Percentiles rank a stretch among this genome's conserved stretches.
These are phyloP conservation scores for Eretmochelys imbricata DNA, from an alignment of 2,113 vertebrate genomes.

Conservation along the genomic window DNA sequence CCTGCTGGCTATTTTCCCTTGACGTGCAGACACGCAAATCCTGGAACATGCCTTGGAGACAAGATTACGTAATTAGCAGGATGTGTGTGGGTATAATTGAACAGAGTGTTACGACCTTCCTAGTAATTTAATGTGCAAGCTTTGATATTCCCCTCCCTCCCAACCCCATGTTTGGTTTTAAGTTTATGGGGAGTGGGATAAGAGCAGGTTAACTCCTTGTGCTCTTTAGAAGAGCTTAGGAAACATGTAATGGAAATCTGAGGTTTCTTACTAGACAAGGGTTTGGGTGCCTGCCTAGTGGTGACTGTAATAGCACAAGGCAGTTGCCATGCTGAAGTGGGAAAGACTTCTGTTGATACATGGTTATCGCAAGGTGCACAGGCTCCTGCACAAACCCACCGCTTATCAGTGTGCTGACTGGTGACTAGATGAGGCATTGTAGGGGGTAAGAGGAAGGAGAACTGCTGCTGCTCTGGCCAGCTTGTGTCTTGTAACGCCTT, in stretches of 20 bases:
- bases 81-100: conserved; percentile 41
- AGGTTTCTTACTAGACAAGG: fast-evolving
- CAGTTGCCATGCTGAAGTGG: not conserved
- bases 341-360: not conserved
- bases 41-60: conserved; percentile 72
- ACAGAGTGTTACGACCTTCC: conserved; percentile 66
- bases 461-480: not conserved
- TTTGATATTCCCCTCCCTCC: conserved; percentile 65
- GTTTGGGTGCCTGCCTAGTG: not conserved
- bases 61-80: conserved; percentile 66
- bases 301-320: not conserved
- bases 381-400: too few relatives aligned
- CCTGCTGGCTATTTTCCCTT: conserved; percentile 66
- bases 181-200: conserved; percentile 25
- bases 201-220: conserved; percentile 37
- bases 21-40: conserved; percentile 61
- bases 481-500: not conserved
- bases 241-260: not conserved
- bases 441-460: not conserved
- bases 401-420: too few relatives aligned
- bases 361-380: not conserved
- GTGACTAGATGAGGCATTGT: not conserved
- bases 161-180: conserved; percentile 23
- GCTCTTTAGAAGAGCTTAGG: not conserved
- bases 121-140: conserved; percentile 65